phyloP scores from a whole-genome alignment of 2,888 invertebrate species.

The Drosophila subsilvestris region DNA sequence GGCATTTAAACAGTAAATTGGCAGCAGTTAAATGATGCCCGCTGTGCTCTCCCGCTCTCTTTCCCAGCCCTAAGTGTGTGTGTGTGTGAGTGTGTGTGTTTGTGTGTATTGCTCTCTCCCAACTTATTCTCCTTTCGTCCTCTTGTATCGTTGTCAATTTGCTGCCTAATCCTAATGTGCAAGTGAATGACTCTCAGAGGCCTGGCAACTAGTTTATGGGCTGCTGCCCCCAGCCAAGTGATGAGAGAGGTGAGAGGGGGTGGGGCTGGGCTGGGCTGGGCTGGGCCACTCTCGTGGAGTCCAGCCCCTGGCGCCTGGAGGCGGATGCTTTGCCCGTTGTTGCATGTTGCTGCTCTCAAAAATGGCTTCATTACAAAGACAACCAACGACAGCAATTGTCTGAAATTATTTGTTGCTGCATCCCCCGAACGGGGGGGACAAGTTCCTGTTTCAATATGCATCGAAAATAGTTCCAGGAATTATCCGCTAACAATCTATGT shows the following conservation, averaged over 20 bases:
- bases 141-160: slow-evolving; percentile 77
- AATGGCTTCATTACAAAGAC: slow-evolving; percentile 5
- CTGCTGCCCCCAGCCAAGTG: background rate
- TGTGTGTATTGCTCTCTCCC: slow-evolving; percentile 11
- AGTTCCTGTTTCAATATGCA: slow-evolving; percentile 21
- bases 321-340: background rate
- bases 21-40: slow-evolving; percentile 82
- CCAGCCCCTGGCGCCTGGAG: slow-evolving; percentile 1
- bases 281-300: background rate
- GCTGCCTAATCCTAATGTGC: slow-evolving; percentile 79
- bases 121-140: slow-evolving; percentile 8
- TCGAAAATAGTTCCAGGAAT: slow-evolving; percentile 18
- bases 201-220: slow-evolving; percentile 11
- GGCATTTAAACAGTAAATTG: slow-evolving; percentile 84
- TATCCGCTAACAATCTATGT: background rate
- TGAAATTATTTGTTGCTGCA: slow-evolving; percentile 10
- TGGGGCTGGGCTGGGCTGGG: background rate
- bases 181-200: slow-evolving; percentile 68
- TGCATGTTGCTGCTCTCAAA: background rate
- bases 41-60: slow-evolving; percentile 25
- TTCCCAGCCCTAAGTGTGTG: slow-evolving; percentile 4
- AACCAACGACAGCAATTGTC: slow-evolving; percentile 18
- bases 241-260: background rate
- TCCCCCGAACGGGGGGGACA: background rate
- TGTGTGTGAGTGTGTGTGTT: slow-evolving; percentile 12